Conservation (phyloP, 2,797 vertebrate species). For the Pelobates cultripes region DNA sequence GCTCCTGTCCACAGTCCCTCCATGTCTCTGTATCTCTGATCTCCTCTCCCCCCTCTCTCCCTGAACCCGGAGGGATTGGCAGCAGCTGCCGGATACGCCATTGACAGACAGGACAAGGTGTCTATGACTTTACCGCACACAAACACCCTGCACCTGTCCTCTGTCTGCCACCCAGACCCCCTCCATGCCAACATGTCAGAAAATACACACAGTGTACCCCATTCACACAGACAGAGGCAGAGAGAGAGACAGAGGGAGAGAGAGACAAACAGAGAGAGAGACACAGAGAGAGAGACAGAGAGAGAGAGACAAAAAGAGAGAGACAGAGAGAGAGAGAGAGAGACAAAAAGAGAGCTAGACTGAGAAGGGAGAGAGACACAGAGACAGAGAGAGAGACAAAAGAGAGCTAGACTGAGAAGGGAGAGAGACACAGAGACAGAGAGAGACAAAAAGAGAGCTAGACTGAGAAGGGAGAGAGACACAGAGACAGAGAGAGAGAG, state of each 20-base stretch:
- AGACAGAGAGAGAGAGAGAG: not conserved
- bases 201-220: not conserved
- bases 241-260: not conserved
- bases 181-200: not conserved
- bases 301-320: not conserved
- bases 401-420: not conserved
- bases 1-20: not conserved
- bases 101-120: not conserved
- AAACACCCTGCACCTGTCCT: conserved; percentile 30
- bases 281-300: not conserved
- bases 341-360: not conserved
- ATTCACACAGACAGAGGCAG: not conserved
- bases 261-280: not conserved
- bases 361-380: not conserved
- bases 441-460: not conserved
- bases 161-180: no score
- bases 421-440: not conserved
- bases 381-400: not conserved
- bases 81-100: conserved; percentile 8
- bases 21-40: not conserved
- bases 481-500: not conserved
- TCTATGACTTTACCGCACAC: not conserved
- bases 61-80: not conserved
- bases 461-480: not conserved
- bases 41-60: no score